Evolutionary conservation across 2,888 invertebrate genomes (phyloP).

Genomic region (Helicoverpa assulta): DNA sequence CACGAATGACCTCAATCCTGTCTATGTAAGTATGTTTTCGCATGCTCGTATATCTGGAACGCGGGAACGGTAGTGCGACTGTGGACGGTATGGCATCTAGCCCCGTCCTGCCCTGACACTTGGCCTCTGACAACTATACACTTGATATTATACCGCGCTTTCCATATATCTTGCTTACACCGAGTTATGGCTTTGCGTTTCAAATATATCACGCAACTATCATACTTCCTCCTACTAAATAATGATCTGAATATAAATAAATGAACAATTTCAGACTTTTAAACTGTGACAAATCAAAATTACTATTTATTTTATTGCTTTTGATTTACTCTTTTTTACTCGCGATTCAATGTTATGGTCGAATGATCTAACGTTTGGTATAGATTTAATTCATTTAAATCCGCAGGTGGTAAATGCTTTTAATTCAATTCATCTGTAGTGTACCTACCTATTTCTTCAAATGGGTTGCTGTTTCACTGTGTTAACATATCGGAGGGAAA

Average conservation of each 20-base stretch:
- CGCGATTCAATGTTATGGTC: slow-evolving; percentile 35
- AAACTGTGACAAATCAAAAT: slow-evolving; percentile 31
- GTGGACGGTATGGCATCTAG: slow-evolving; percentile 77
- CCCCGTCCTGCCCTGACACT: slow-evolving; percentile 78
- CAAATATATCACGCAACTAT: slow-evolving; percentile 39
- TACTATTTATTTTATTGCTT: slow-evolving; percentile 29
- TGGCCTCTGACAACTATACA: slow-evolving; percentile 74
- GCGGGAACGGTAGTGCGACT: slow-evolving; percentile 84
- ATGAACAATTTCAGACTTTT: slow-evolving; percentile 4
- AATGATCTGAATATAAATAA: slow-evolving; percentile 47
- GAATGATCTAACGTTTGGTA: slow-evolving; percentile 17
- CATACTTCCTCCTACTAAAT: slow-evolving; percentile 45
- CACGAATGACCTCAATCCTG: slow-evolving; percentile 72
- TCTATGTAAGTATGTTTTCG: slow-evolving; percentile 68
- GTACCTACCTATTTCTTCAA: slow-evolving; percentile 13
- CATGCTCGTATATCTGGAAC: slow-evolving; percentile 83
- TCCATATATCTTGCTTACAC: slow-evolving; percentile 51
- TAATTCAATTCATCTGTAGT: slow-evolving; percentile 12
- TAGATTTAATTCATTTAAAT: slow-evolving; percentile 20
- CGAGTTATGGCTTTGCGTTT: slow-evolving; percentile 41
- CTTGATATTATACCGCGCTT: slow-evolving; percentile 62
- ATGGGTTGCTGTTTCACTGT: slow-evolving; percentile 36
- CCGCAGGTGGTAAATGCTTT: slow-evolving; percentile 14
- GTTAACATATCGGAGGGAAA: slow-evolving; percentile 31
- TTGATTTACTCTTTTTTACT: slow-evolving; percentile 29